These are phyloP conservation scores for Ursus arctos DNA, from an alignment of 2,113 vertebrate species.

Conservation along the genomic window DNA sequence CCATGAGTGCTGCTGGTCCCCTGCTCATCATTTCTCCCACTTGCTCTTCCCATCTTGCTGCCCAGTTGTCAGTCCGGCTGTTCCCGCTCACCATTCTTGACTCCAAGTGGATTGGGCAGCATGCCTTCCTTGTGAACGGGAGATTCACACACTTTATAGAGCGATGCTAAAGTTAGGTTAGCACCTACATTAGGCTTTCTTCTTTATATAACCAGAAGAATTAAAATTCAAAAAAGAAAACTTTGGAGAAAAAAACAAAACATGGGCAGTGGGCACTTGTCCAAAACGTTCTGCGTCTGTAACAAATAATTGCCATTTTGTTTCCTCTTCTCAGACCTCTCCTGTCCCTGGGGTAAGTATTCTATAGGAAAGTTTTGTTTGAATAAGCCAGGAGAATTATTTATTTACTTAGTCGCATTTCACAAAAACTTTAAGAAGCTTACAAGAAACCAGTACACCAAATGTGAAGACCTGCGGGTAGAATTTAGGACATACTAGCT, in stretches of 20 bases:
- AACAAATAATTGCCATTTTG: background rate
- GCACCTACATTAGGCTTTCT: background rate
- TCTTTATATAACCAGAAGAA: slow-evolving; percentile 3
- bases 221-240: background rate
- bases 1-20: background rate
- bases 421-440: background rate
- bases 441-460: background rate
- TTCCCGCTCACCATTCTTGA: rapidly evolving
- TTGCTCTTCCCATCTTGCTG: background rate
- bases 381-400: background rate
- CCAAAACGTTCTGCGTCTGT: background rate
- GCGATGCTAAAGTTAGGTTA: background rate
- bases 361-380: background rate
- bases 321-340: background rate
- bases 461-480: background rate
- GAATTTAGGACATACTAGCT: background rate
- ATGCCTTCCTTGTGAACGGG: background rate
- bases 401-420: background rate
- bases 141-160: background rate
- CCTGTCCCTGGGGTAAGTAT: background rate
- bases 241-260: background rate
- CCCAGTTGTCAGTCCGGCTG: rapidly evolving
- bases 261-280: background rate
- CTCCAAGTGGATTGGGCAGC: background rate
- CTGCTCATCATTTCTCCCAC: background rate